Base-by-base conservation (phyloP, 1,140 invertebrate genomes). In the Drosophila grimshawi region DNA sequence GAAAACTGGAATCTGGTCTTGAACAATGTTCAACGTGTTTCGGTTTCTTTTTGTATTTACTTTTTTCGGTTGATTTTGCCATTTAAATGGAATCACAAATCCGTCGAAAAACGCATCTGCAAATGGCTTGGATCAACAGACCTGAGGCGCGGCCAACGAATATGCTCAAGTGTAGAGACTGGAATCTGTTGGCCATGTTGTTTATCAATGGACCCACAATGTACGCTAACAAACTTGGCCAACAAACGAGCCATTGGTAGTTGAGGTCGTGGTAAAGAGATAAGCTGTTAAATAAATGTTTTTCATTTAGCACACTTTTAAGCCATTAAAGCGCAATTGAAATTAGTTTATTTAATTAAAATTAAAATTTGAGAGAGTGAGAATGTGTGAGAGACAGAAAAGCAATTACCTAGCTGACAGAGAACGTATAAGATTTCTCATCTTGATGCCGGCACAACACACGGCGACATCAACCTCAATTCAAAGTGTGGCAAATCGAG, bases 331-430 rank as follows among this genome's bases (percentile, higher is more conserved):
- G 1, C 29, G 33, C 71, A 69, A 66, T 78, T 59, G 52, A 66
- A 67, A 51, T 71, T 57, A 61, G 71, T 67, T 66, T 53, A 60
- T 43, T 76, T 66, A 80, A 80, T 78, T 76, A 67, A 63, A 70
- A 66, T 51, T 64, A 53, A 74, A 56, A 45, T 52, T 35, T 49
- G 55, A 53, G 41, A 61, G 57, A 55, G 32, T 64, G 59, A 37
- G 49, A 64, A 19, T 19, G 19, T 19, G 19, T 19, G 66, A 57
- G 52, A 41, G 46, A 52, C 46, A 43, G 35, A 59, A 27, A 59
- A 32, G 35, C 33, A 59, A 66, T 39, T 37, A 57, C 7, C 30
- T 3, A 39, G 39, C 29, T 46, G 43, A 30, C 43, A 46, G 4
- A 51, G 29, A 8, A 43, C 4, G 41, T 60, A 19, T 19, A 19